Conservation (phyloP, 1,140 invertebrate genomes). For the Listronotus bonariensis region DNA sequence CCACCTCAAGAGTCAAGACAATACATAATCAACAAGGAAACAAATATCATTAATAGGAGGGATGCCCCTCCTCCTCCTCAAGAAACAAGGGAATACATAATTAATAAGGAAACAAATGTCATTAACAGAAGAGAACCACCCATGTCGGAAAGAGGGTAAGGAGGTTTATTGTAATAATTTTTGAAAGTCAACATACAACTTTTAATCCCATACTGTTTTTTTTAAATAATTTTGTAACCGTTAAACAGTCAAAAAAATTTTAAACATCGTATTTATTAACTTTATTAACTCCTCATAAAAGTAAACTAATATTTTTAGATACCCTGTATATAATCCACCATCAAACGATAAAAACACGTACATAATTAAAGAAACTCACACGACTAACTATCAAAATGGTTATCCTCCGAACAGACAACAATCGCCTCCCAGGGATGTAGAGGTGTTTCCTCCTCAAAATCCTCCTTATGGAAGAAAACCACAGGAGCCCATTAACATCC, state of each 20-base stretch:
- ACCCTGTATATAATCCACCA: constrained; percentile 38
- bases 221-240: too few species aligned
- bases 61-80: constrained; percentile 39
- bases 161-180: too few species aligned
- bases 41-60: constrained; percentile 26
- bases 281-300: too few species aligned
- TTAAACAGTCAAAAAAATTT: too few species aligned
- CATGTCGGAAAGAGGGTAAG: constrained; percentile 35
- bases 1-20: constrained; percentile 50
- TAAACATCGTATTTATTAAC: too few species aligned
- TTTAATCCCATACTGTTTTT: too few species aligned
- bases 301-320: constrained; percentile 17
- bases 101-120: constrained; percentile 31
- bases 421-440: constrained; percentile 40
- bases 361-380: constrained; percentile 49
- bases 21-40: constrained; percentile 32
- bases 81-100: constrained; percentile 47
- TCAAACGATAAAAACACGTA: constrained; percentile 47
- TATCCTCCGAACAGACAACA: constrained; percentile 43
- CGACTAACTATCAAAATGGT: constrained; percentile 45
- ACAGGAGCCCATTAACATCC: constrained; percentile 52
- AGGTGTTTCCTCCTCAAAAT: constrained; percentile 43
- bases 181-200: too few species aligned
- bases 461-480: constrained; percentile 38
- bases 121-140: constrained; percentile 27